Percentiles rank a stretch among this genome's conserved stretches.
Conservation (phyloP, 1,140 invertebrate genomes). For the Ooceraea biroi region DNA sequence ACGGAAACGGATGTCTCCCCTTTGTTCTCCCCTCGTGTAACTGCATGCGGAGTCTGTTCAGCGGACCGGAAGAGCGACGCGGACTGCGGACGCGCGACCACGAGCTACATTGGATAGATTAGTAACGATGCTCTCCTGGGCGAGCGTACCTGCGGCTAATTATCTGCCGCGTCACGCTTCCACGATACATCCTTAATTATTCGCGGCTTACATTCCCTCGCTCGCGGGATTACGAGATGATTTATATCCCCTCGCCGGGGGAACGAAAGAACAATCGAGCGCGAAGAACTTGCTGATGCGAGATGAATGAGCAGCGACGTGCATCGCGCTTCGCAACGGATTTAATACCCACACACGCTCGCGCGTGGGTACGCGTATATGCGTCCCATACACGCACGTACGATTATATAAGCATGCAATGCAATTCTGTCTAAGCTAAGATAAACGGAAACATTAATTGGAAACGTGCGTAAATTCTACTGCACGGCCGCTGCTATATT, state of each 20-base stretch:
- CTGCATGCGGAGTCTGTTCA: slow-evolving; percentile 40
- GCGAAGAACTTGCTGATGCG: neutral
- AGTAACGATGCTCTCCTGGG: slow-evolving; percentile 44
- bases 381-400: too few species aligned
- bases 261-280: neutral
- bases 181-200: slow-evolving; percentile 46
- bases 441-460: slow-evolving; percentile 63
- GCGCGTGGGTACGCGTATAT: neutral
- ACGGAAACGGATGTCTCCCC: neutral
- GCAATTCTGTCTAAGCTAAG: slow-evolving; percentile 46
- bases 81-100: slow-evolving; percentile 62
- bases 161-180: slow-evolving; percentile 48
- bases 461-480: slow-evolving; percentile 54
- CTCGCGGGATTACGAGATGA: slow-evolving; percentile 1
- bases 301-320: neutral
- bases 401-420: slow-evolving; percentile 19
- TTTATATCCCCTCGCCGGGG: neutral
- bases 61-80: slow-evolving; percentile 69
- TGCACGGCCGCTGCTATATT: neutral
- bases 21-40: neutral
- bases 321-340: neutral
- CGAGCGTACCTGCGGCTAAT: slow-evolving; percentile 50
- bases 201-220: slow-evolving; percentile 1
- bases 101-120: slow-evolving; percentile 61
- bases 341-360: neutral